Base-by-base conservation (phyloP, 2,888 invertebrate species). In the Ochropleura plecta region DNA sequence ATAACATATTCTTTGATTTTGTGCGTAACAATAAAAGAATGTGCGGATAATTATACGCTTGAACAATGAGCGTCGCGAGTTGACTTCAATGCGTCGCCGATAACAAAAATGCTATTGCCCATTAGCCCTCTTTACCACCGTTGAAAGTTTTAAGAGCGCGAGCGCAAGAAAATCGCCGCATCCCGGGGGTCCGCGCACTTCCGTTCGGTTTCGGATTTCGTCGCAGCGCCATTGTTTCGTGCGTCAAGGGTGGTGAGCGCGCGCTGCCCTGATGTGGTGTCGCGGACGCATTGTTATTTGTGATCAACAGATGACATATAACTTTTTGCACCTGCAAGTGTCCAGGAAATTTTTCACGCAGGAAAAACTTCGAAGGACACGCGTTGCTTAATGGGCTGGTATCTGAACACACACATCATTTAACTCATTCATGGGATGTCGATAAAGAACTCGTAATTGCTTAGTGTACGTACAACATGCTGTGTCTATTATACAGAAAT, bases 1-100 rank as follows among this genome's bases (percentile, higher is more conserved):
- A 92, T 91, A 95, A 91, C 96, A 96, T 96, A 95, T 96, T 96
- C 95, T 96, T 94, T 95, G 94, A 95, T 95, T 95, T 94, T 91
- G 88, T 90, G 91, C 90, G 91, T 92, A 93, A 96, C 94, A 95
- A 96, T 95, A 91, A 92, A 92, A 90, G 92, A 93, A 93, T 93
- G 90, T 91, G 91, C 91, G 91, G 89, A 94, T 96, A 96, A 96
- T 96, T 96, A 96, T 93, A 94, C 91, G 91, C 89, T 91, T 91
- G 95, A 96, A 96, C 96, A 96, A 96, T 94, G 90, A 83, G 79
- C 88, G 89, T 87, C 93, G 93, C 92, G 92, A 94, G 91, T 93
- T 94, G 95, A 95, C 94, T 96, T 95, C 93, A 94, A 95, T 94
- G 93, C 90, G 86, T 86, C 86, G 91, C 90, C 92, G 92, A 92